Conservation (phyloP, 1,140 invertebrate species). For the Helicorthomorpha holstii region DNA sequence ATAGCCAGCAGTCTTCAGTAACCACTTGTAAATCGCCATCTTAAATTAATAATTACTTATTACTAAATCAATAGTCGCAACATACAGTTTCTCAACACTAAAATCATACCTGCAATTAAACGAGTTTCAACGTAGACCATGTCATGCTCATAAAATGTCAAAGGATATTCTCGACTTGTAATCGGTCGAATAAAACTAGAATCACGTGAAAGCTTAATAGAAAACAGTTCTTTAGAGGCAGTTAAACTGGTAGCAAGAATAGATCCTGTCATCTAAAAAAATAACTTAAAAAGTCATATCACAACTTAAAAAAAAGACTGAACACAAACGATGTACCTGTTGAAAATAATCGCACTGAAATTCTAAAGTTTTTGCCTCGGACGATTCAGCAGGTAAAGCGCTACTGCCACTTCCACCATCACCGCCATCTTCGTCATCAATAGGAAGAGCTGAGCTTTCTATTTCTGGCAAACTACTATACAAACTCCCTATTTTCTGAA, state of each 20-base stretch:
- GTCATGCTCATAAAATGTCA: constrained; percentile 12
- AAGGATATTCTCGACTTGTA: constrained; percentile 7
- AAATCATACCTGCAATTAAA: constrained; percentile 15
- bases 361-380: background rate
- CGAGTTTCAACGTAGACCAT: constrained; percentile 14
- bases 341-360: constrained; percentile 6
- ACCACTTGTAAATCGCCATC: constrained; percentile 16
- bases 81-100: background rate
- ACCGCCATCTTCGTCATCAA: background rate
- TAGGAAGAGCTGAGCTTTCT: background rate
- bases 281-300: background rate
- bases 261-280: background rate
- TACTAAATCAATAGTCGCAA: background rate
- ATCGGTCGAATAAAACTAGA: constrained; percentile 4
- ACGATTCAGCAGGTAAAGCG: background rate
- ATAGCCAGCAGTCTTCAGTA: constrained; percentile 20
- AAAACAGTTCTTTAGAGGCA: constrained; percentile 7
- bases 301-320: background rate
- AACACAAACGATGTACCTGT: background rate
- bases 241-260: background rate
- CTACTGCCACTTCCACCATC: background rate
- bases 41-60: constrained; percentile 6
- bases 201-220: constrained; percentile 16
- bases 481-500: background rate
- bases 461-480: background rate